These are phyloP conservation scores for Troides oblongomaculatus DNA, from an alignment of 2,888 invertebrate species.

Conservation along the genomic window DNA sequence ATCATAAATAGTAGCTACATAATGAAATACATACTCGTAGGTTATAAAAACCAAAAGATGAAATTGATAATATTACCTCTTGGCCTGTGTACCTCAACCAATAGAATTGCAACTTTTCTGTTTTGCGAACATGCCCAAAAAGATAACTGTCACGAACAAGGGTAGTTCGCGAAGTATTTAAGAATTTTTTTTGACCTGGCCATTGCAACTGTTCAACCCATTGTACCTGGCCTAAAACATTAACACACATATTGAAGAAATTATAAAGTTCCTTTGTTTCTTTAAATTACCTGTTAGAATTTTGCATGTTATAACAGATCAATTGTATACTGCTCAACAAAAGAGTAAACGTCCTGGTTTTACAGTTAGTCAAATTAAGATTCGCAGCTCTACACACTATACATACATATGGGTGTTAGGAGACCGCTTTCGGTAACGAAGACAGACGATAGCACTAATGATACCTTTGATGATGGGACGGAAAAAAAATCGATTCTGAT, in stretches of 20 bases:
- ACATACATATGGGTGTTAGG: too few relatives aligned
- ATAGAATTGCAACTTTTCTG: slow-evolving; percentile 84
- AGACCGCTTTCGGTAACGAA: too few relatives aligned
- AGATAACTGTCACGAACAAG: slow-evolving; percentile 79
- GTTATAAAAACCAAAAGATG: background rate
- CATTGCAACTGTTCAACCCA: slow-evolving; percentile 88
- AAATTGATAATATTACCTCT: slow-evolving; percentile 43
- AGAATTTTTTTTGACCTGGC: slow-evolving; percentile 80
- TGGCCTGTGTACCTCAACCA: slow-evolving; percentile 90
- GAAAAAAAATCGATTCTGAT: too few relatives aligned
- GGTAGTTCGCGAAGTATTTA: slow-evolving; percentile 70
- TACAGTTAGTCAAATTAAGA: too few relatives aligned
- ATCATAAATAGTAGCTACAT: too few relatives aligned
- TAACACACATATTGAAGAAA: background rate
- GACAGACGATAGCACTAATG: too few relatives aligned
- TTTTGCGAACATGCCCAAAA: slow-evolving; percentile 86
- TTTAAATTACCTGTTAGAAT: background rate
- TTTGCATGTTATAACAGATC: too few relatives aligned
- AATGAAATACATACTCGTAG: too few relatives aligned
- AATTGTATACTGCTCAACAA: background rate
- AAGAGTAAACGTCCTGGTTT: background rate
- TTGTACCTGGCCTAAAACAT: slow-evolving; percentile 71
- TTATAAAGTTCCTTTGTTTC: background rate
- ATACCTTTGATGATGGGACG: too few relatives aligned
- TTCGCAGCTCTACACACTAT: too few relatives aligned